Conservation (phyloP, 2,888 invertebrate species). For the Chrysolina americana region DNA sequence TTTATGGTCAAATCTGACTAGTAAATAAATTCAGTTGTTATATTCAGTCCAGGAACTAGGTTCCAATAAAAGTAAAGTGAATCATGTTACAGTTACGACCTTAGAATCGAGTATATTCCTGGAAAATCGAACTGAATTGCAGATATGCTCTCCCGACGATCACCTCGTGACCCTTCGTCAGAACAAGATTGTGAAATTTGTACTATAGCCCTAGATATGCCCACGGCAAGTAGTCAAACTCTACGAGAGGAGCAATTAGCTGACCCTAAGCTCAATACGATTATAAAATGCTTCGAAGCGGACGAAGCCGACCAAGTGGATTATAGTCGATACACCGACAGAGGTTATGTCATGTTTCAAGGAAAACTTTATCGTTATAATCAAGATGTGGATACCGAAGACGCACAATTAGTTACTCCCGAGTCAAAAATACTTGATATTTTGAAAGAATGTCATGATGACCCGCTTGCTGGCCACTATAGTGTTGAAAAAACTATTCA, state of each 20-base stretch:
- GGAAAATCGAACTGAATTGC: slow-evolving; percentile 44
- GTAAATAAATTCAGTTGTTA: too few species aligned
- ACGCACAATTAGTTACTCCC: slow-evolving; percentile 19
- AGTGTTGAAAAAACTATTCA: slow-evolving; percentile 17
- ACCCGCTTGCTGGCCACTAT: slow-evolving; percentile 6
- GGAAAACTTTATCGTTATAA: neutral
- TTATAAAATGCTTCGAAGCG: too few species aligned
- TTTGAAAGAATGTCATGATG: slow-evolving; percentile 26
- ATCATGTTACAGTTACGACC: too few species aligned
- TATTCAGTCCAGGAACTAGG: too few species aligned
- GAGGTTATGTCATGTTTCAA: neutral
- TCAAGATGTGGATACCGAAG: slow-evolving; percentile 20
- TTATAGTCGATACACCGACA: too few species aligned
- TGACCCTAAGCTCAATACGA: too few species aligned
- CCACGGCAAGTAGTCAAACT: too few species aligned
- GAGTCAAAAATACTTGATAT: slow-evolving; percentile 4
- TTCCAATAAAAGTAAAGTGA: too few species aligned
- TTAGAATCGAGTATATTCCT: slow-evolving; percentile 41
- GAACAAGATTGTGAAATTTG: too few species aligned
- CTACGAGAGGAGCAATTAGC: too few species aligned
- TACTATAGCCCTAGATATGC: neutral
- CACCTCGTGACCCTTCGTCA: slow-evolving; percentile 9
- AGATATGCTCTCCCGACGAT: slow-evolving; percentile 43
- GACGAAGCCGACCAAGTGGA: too few species aligned
- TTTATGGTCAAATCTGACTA: too few species aligned